Base-by-base conservation (phyloP, 2,797 vertebrate genomes). In the Hapalemur alaotrensis region DNA sequence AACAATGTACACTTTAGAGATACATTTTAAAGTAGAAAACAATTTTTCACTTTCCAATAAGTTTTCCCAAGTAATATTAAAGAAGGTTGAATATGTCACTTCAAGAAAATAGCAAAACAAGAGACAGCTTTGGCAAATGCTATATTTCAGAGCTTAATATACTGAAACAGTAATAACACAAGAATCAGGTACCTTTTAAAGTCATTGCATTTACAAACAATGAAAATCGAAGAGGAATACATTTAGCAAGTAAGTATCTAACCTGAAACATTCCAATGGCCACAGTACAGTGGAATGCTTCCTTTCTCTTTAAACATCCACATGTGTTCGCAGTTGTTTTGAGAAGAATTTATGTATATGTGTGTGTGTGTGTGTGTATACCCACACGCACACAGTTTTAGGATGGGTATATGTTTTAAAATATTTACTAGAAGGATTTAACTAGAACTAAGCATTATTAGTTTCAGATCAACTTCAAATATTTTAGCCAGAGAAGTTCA, bases 1-100 rank as follows among this genome's bases (percentile, higher is more conserved):
- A 81, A 89, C 83, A 87, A 4, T 63, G 32, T 63, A 84, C 0
- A 75, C 35, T 83, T 92, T 48, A 69, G 50, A 84, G 80, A 80
- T 35, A 76, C 5, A 81, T 15, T 95, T 93, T 90, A 30, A 93
- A 93, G 35, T 80, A 76, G 23, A 80, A 94, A 95, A 82, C 35
- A 35, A 88, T 32, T 80, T 81, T 84, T 90, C 41, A 46, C 88
- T 96, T 90, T 61, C 63, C 48, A 89, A 0, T 73, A 79, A 54
- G 52, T 63, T 91, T 91, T 87, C 48, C 73, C 23, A 93, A 89
- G 50, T 93, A 93, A 89, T 28, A 72, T 54, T 94, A 83, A 92
- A 96, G 57, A 82, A 91, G n/a, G 6, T 54, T 69, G 82, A n/a
- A 69, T 52, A 57, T 69, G 22, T 94, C 43, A 81, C 38, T 94